Percentiles rank a stretch among this genome's conserved stretches.
phyloP scores from a whole-genome alignment of 2,888 invertebrate species.

The Polydesmus complanatus region DNA sequence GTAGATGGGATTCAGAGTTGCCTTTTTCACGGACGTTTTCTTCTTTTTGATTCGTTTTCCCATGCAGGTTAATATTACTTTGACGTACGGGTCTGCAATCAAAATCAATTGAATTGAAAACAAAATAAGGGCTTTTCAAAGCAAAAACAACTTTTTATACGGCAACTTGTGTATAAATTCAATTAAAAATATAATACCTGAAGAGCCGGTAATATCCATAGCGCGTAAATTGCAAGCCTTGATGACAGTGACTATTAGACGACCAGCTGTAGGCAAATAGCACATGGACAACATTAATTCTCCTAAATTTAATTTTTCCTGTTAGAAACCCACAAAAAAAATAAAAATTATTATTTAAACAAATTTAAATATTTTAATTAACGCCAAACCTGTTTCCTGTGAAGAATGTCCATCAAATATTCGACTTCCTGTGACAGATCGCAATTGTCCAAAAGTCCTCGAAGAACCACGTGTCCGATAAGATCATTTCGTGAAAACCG shows the following conservation, averaged over 20 bases:
- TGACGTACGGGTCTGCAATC: constrained; percentile 74
- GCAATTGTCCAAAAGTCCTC: constrained; percentile 59
- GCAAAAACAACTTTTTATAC: neutral
- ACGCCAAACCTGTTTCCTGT: constrained; percentile 64
- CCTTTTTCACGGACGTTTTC: constrained; percentile 78
- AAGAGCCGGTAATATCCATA: constrained; percentile 86
- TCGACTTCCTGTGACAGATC: constrained; percentile 67
- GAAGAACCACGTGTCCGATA: constrained; percentile 69
- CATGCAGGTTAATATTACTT: constrained; percentile 73
- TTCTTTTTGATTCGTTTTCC: constrained; percentile 83
- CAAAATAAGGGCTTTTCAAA: neutral
- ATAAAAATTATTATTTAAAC: neutral
- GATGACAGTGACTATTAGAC: constrained; percentile 76
- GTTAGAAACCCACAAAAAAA: constrained; percentile 19
- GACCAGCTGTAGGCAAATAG: constrained; percentile 78
- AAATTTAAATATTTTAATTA: constrained; percentile 21
- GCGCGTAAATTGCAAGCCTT: constrained; percentile 82
- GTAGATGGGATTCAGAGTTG: constrained; percentile 74
- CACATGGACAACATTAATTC: constrained; percentile 84
- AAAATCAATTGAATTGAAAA: no score
- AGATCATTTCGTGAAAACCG: constrained; percentile 74
- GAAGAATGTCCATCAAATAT: constrained; percentile 71
- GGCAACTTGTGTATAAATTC: constrained; percentile 2
- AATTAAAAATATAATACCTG: constrained; percentile 44
- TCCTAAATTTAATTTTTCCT: constrained; percentile 76